Conservation (phyloP, 2,888 invertebrate genomes). For the Neria commutata region DNA sequence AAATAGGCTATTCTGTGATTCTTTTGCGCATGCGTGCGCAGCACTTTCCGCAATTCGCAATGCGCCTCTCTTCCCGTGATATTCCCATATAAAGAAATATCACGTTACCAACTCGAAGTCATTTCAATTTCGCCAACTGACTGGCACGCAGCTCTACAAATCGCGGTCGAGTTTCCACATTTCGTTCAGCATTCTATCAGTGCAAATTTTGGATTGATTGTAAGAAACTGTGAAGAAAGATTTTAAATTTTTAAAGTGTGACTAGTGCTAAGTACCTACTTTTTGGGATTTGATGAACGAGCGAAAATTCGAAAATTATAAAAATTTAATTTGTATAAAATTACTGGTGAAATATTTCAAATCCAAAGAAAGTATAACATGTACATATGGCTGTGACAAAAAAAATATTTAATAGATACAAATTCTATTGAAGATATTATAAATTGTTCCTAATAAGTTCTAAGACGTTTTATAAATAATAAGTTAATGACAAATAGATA, state of each 20-base stretch:
- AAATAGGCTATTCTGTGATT: too few species aligned
- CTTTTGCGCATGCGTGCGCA: background rate
- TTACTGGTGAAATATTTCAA: too few species aligned
- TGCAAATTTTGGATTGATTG: background rate
- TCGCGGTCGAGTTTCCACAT: background rate
- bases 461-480: too few species aligned
- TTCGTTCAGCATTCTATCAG: background rate
- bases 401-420: too few species aligned
- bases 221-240: background rate
- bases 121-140: conserved; percentile 38
- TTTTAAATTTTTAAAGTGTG: background rate
- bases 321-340: too few species aligned
- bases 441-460: too few species aligned
- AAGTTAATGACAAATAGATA: too few species aligned
- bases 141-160: conserved; percentile 27
- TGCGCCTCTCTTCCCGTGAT: conserved; percentile 7
- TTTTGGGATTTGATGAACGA: background rate
- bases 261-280: background rate
- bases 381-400: too few species aligned
- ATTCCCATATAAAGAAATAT: conserved; percentile 42
- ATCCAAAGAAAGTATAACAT: too few species aligned
- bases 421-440: too few species aligned
- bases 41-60: conserved; percentile 1
- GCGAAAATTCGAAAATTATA: too few species aligned
- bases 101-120: conserved; percentile 40